A percentile compares a stretch with the other conserved stretches of the same genome.
Evolutionary conservation across 2,797 vertebrate genomes (phyloP).

Genomic region (Alectoris magna): DNA sequence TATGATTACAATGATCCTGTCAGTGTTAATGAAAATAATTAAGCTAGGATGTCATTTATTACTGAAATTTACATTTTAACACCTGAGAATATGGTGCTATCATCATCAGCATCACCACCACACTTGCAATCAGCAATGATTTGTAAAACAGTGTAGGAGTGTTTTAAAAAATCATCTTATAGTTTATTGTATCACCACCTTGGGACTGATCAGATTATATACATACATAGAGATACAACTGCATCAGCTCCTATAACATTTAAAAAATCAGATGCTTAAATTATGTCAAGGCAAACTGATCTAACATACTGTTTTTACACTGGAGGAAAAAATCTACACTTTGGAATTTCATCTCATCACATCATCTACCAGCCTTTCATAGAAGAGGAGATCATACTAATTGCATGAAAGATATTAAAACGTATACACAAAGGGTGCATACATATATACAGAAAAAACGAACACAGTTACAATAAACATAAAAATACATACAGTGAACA

Average conservation of each 20-base stretch:
- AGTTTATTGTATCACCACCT: conserved; percentile 75
- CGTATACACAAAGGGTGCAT: conserved; percentile 82
- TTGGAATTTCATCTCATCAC: conserved; percentile 68
- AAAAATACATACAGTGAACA: conserved; percentile 81
- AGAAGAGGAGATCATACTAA: conserved; percentile 65
- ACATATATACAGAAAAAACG: conserved; percentile 80
- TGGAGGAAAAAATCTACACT: conserved; percentile 66
- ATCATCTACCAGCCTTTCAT: conserved; percentile 70
- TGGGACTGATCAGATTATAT: conserved; percentile 72
- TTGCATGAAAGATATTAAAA: conserved; percentile 76
- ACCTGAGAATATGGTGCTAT: conserved; percentile 55
- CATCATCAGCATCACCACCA: conserved; percentile 67
- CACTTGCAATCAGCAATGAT: conserved; percentile 75
- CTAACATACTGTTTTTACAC: conserved; percentile 64
- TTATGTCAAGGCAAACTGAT: conserved; percentile 73
- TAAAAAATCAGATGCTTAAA: conserved; percentile 62
- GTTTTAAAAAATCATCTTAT: conserved; percentile 73
- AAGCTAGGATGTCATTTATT: conserved; percentile 15
- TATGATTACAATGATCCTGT: conserved; percentile 55
- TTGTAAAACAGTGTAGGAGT: conserved; percentile 77
- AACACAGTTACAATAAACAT: conserved; percentile 82
- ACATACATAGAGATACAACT: conserved; percentile 78
- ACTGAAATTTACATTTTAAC: conserved; percentile 69
- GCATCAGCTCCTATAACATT: conserved; percentile 71
- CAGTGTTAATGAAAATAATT: conserved; percentile 54